phyloP scores from a whole-genome alignment of 1,140 invertebrate species.

The Thaumetopoea pityocampa region DNA sequence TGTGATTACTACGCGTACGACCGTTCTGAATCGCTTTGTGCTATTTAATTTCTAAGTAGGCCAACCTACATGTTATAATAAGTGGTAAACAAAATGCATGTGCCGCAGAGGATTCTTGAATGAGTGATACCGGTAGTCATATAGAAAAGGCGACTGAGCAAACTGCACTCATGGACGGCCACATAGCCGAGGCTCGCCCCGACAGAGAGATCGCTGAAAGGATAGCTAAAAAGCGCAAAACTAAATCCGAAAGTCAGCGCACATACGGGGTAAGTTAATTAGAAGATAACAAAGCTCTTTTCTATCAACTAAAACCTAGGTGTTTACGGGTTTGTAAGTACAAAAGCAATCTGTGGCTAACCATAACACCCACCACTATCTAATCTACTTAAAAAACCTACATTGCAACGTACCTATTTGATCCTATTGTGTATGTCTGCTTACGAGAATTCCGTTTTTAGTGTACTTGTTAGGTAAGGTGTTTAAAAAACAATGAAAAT shows the following conservation, averaged over 20 bases:
- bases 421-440: not conserved
- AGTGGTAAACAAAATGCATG: slow-evolving; percentile 37
- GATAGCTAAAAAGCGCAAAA: slow-evolving; percentile 62
- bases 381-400: not conserved
- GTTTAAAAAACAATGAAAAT: no score
- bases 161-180: slow-evolving; percentile 87
- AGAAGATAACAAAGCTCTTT: no score
- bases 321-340: no score
- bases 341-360: slow-evolving; percentile 3
- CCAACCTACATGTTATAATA: not conserved
- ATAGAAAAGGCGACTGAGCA: slow-evolving; percentile 78
- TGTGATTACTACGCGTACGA: not conserved
- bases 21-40: slow-evolving; percentile 1
- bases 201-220: slow-evolving; percentile 67
- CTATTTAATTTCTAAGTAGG: slow-evolving; percentile 2
- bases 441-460: no score
- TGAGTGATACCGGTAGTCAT: slow-evolving; percentile 62
- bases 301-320: no score
- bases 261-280: slow-evolving; percentile 60
- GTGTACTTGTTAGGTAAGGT: no score
- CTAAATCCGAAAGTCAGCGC: slow-evolving; percentile 52
- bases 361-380: slow-evolving; percentile 8
- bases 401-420: not conserved
- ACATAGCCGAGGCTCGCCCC: slow-evolving; percentile 78
- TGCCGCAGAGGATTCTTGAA: slow-evolving; percentile 46